Percentiles rank a stretch among this genome's conserved stretches.
phyloP scores from a whole-genome alignment of 2,113 vertebrate genomes.

The Hemiprocne comata region DNA sequence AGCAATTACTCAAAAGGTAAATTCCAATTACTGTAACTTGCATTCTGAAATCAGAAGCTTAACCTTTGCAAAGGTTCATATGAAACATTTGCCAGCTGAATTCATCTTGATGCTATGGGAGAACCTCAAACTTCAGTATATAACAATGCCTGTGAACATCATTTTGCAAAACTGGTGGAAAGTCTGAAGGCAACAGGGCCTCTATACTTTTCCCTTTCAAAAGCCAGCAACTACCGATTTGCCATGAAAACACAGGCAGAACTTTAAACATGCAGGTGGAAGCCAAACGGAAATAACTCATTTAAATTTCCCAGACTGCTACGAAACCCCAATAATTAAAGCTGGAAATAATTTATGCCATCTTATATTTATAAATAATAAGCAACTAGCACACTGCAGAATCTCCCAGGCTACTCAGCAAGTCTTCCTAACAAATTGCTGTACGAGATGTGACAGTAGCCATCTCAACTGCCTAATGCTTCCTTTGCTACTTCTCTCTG shows the following conservation, averaged over 20 bases:
- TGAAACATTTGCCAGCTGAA: not conserved
- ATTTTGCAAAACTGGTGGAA: not conserved
- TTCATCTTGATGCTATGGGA: not conserved
- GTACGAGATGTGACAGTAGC: not conserved
- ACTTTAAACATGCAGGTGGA: not conserved
- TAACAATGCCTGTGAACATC: not conserved
- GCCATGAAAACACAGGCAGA: not conserved
- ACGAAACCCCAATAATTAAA: not conserved
- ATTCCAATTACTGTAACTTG: not conserved
- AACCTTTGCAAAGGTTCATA: slow-evolving; percentile 25
- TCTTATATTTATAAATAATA: not conserved
- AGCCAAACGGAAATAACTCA: not conserved
- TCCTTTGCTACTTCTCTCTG: not conserved
- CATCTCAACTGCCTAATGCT: fast-evolving
- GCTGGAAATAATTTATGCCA: not conserved
- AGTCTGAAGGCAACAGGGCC: not conserved
- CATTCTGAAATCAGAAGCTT: slow-evolving; percentile 31
- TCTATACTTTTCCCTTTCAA: not conserved
- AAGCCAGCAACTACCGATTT: not conserved
- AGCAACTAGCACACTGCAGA: not conserved
- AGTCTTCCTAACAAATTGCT: not conserved
- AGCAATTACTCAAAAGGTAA: not conserved
- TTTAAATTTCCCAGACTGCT: not conserved
- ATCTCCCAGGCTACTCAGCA: not conserved
- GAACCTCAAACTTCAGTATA: not conserved